phyloP scores from a whole-genome alignment of 2,113 vertebrate species.

The Microtus oregoni region DNA sequence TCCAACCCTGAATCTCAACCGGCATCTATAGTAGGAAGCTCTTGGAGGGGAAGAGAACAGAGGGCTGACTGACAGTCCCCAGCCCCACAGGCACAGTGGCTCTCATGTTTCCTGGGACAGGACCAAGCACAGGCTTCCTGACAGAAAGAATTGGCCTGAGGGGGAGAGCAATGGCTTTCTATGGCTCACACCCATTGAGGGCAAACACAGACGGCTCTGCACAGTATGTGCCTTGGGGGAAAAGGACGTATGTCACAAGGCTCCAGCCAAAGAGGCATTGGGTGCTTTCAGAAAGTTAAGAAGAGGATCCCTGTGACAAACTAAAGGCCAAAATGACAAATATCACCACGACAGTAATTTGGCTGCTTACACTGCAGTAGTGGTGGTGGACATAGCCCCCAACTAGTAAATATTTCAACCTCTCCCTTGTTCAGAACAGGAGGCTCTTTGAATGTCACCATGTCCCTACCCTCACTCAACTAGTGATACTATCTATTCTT shows the following conservation, averaged over 20 bases:
- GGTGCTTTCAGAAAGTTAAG: constrained; percentile 62
- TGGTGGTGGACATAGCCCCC: background rate
- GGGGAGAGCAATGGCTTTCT: constrained; percentile 82
- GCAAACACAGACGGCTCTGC: constrained; percentile 60
- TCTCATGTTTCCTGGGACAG: constrained; percentile 44
- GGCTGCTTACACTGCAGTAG: background rate
- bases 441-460: background rate
- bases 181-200: constrained; percentile 66
- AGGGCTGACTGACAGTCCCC: background rate
- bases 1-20: background rate
- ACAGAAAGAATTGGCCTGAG: constrained; percentile 67
- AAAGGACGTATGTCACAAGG: constrained; percentile 71
- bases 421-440: background rate
- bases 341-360: constrained; percentile 15
- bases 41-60: background rate
- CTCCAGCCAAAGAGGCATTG: constrained; percentile 62
- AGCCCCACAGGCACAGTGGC: background rate
- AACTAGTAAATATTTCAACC: background rate
- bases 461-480: constrained; percentile 26
- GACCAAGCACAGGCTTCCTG: constrained; percentile 38
- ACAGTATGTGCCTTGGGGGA: constrained; percentile 67
- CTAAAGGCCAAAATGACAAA: constrained; percentile 30
- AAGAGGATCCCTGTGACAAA: constrained; percentile 38
- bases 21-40: background rate
- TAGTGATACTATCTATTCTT: constrained; percentile 3